Base-by-base conservation (phyloP, 2,888 invertebrate species). In the Eupithecia insigniata region DNA sequence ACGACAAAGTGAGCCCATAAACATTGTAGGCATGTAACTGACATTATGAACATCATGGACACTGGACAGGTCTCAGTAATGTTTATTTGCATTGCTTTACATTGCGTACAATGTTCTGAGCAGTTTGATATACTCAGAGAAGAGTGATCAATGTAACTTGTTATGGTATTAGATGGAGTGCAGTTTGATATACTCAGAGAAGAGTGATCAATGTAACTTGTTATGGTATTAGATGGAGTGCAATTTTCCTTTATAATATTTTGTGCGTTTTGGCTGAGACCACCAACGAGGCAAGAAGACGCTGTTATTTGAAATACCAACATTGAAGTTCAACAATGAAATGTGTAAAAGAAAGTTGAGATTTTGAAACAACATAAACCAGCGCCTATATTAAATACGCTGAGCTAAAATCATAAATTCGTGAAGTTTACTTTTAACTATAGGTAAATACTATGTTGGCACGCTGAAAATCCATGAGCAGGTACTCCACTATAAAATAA, bases 201-300 rank as follows among this genome's bases (percentile, higher is more conserved):
- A 75, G 73, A 81, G 77, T 83, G 79, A 81, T 83, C 84, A 82
- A 75, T 75, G 78, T 70, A 73, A 28, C 30, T 32, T 39, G 26
- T 68, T 60, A 66, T 64, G 67, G 65, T 68, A 67, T 76, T 73
- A 32, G 65, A 69, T 68, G 70, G 26, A 66, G 61, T 66, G 62
- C 69, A 73, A 71, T 81, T 83, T 84, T 81, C 84, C 80, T 83
- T 84, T 81, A 84, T 73, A 83, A 81, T 73, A 78, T 75, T 79
- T 80, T 77, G 46, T 51, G 46, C 10, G 8, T n/a, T 51, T 22
- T 10, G 22, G 22, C 80, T 76, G 78, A 78, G 80, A 79, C 82
- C 79, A 81, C 80, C 82, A 80, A 83, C 80, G 82, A 80, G 90
- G 90, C 91, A 91, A 91, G 90, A 26, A 2, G 60, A 58, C 2